Percentiles rank a stretch among this genome's conserved stretches.
These are phyloP conservation scores for Andrena dorsata DNA, from an alignment of 2,888 invertebrate genomes.

Conservation along the genomic window DNA sequence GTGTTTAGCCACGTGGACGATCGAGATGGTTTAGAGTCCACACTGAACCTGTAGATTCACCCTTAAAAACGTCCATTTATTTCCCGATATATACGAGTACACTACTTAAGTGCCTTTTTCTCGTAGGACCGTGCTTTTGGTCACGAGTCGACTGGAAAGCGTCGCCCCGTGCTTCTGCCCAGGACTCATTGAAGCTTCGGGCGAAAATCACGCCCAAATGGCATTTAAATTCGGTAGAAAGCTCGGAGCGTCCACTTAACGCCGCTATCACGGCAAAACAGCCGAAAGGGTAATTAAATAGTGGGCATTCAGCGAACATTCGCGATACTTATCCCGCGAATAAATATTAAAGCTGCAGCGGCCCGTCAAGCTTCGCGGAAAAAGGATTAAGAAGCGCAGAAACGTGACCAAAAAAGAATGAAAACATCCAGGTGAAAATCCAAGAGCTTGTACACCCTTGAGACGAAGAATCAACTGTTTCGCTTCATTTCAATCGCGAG, in stretches of 20 bases:
- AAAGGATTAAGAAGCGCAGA: not conserved
- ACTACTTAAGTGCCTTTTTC: no score
- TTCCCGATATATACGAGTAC: no score
- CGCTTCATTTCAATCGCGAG: not conserved
- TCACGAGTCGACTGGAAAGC: no score
- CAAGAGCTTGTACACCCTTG: not conserved
- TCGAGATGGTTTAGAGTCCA: no score
- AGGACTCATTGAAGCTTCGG: constrained; percentile 14
- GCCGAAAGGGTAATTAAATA: constrained; percentile 53
- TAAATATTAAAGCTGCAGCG: constrained; percentile 34
- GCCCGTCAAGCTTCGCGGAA: constrained; percentile 9
- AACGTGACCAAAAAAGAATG: not conserved
- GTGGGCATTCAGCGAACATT: constrained; percentile 25
- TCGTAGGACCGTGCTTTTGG: no score
- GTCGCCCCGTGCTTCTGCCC: not conserved
- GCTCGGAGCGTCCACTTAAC: constrained; percentile 35
- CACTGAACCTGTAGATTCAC: no score
- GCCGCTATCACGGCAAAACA: constrained; percentile 16
- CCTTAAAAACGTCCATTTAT: no score
- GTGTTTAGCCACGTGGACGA: no score
- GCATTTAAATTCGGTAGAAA: constrained; percentile 41
- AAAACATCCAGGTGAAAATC: not conserved
- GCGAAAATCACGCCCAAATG: constrained; percentile 28
- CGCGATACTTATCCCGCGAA: constrained; percentile 35
- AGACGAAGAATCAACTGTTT: not conserved